Evolutionary conservation across 1,140 invertebrate species (phyloP).

Genomic region (Theocolax elegans): DNA sequence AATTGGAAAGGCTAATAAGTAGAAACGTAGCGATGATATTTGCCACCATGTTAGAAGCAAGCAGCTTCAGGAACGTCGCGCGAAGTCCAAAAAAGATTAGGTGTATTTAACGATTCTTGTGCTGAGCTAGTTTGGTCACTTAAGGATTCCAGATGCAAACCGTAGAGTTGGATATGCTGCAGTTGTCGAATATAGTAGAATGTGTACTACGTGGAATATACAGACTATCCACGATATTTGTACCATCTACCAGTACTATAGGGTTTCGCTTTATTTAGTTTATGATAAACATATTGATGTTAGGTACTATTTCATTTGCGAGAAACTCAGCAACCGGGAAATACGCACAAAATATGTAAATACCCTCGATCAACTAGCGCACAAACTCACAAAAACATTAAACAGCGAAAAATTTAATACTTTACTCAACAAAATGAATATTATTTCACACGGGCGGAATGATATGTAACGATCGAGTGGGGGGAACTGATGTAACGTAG

Average conservation of each 20-base stretch:
- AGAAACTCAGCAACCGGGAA: too few relatives aligned
- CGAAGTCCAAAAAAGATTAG: background rate
- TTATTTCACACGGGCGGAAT: too few relatives aligned
- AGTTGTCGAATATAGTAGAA: slow-evolving; percentile 12
- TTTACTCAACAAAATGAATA: too few relatives aligned
- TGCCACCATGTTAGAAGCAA: background rate
- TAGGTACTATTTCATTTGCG: too few relatives aligned
- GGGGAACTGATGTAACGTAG: too few relatives aligned
- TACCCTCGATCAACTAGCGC: too few relatives aligned
- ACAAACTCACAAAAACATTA: too few relatives aligned
- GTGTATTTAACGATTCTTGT: background rate
- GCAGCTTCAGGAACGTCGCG: background rate
- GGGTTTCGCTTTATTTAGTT: slow-evolving; percentile 7
- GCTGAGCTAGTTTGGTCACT: background rate
- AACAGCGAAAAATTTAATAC: too few relatives aligned
- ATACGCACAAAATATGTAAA: background rate
- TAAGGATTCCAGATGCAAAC: background rate
- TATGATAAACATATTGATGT: too few relatives aligned
- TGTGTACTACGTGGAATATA: slow-evolving; percentile 33
- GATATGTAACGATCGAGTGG: too few relatives aligned
- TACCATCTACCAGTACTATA: slow-evolving; percentile 35
- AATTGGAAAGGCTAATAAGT: background rate
- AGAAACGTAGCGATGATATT: background rate
- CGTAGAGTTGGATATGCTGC: slow-evolving; percentile 20
- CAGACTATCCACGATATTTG: slow-evolving; percentile 21